These are phyloP conservation scores for Gephyroberyx darwinii DNA, from an alignment of 2,797 vertebrate genomes.

Conservation along the genomic window DNA sequence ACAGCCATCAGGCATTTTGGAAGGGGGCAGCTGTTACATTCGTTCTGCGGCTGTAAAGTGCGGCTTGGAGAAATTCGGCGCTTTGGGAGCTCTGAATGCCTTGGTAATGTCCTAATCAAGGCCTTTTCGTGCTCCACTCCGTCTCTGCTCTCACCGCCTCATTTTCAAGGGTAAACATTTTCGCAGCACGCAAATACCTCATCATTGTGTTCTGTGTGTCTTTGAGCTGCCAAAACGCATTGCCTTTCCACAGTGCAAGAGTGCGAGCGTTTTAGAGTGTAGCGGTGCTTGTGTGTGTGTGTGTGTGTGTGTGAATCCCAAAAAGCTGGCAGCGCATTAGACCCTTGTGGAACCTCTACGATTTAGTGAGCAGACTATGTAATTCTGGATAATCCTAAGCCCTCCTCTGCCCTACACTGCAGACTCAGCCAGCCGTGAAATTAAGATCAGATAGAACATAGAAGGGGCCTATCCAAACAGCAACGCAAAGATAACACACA, in stretches of 20 bases:
- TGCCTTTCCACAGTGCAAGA: constrained; percentile 38
- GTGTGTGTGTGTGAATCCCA: constrained; percentile 32
- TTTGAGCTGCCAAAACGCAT: constrained; percentile 45
- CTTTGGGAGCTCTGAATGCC: constrained; percentile 68
- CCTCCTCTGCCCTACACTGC: constrained; percentile 49
- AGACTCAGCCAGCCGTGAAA: constrained; percentile 76
- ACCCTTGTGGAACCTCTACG: constrained; percentile 38
- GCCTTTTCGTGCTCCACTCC: constrained; percentile 43
- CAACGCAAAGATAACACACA: constrained; percentile 53
- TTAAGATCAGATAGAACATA: constrained; percentile 77
- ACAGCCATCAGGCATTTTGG: constrained; percentile 66
- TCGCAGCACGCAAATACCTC: constrained; percentile 74
- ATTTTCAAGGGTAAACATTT: constrained; percentile 80
- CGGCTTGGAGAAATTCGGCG: constrained; percentile 71
- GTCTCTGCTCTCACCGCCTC: constrained; percentile 68
- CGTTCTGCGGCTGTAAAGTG: constrained; percentile 68
- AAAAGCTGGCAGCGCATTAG: constrained; percentile 32
- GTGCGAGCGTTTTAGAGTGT: constrained; percentile 47
- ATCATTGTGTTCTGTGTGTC: constrained; percentile 57
- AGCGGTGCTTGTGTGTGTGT: constrained; percentile 28
- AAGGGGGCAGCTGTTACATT: constrained; percentile 74
- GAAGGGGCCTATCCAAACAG: constrained; percentile 55
- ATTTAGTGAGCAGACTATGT: constrained; percentile 53
- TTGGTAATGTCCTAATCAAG: constrained; percentile 79
- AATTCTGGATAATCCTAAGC: constrained; percentile 72